Percentiles rank a stretch among this genome's conserved stretches.
phyloP scores from a whole-genome alignment of 2,113 vertebrate species.

The Elephas maximus region DNA sequence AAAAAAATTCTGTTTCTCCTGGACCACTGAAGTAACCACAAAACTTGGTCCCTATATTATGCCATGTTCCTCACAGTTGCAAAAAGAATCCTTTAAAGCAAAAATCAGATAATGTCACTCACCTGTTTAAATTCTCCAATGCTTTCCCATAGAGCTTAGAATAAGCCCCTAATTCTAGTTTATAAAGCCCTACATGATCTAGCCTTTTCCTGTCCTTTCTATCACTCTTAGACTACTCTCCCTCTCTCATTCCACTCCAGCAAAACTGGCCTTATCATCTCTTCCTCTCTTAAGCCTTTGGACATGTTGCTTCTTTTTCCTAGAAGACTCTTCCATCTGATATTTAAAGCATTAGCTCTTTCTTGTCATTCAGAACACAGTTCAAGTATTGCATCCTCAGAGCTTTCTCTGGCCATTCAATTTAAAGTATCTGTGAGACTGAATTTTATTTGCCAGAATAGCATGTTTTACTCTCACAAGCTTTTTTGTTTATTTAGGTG shows the following conservation, averaged over 20 bases:
- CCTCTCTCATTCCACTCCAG: neutral
- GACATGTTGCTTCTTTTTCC: neutral
- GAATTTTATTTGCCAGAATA: neutral
- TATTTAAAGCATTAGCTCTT: neutral
- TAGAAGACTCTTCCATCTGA: neutral
- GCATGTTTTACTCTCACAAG: neutral
- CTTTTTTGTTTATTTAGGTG: neutral
- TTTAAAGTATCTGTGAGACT: neutral
- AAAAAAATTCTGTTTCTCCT: neutral
- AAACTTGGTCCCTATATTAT: neutral
- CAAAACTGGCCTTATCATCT: neutral
- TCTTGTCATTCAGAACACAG: neutral
- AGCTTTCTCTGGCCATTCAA: neutral
- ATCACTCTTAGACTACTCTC: neutral
- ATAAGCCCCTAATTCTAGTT: neutral
- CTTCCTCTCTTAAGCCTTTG: neutral
- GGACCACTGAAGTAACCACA: neutral
- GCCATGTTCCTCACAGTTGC: neutral
- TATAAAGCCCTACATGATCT: neutral
- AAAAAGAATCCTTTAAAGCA: neutral
- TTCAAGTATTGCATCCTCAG: neutral
- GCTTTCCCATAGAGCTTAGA: neutral
- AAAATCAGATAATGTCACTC: neutral
- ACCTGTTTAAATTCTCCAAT: neutral
- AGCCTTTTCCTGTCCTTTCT: neutral